Evolutionary conservation across 2,113 vertebrate species (phyloP).

Genomic region (Gopherus evgoodei): DNA sequence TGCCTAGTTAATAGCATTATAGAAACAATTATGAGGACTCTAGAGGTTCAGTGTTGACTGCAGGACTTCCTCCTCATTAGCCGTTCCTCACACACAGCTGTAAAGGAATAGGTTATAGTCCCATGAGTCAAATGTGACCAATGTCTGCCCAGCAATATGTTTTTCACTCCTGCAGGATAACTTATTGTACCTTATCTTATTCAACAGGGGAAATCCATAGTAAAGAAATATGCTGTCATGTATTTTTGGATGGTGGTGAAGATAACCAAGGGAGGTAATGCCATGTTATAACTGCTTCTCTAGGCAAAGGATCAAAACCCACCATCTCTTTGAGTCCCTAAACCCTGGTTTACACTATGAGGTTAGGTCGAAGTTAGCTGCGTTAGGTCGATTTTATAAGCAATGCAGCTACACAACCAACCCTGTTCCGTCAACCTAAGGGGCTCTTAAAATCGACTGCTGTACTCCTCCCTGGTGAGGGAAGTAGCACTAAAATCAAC

Average conservation of each 20-base stretch:
- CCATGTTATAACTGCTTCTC: not conserved
- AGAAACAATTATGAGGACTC: not conserved
- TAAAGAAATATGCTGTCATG: not conserved
- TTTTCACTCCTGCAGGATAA: not conserved
- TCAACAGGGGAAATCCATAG: not conserved
- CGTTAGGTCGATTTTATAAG: too few species aligned
- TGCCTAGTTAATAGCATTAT: not conserved
- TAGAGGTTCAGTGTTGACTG: not conserved
- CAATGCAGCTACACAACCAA: too few species aligned
- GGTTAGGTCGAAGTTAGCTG: too few species aligned
- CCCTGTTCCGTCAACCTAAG: too few species aligned
- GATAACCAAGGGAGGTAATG: not conserved
- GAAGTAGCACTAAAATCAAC: too few species aligned
- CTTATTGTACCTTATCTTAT: conserved; percentile 9
- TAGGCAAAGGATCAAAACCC: not conserved
- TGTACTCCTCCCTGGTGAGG: too few species aligned
- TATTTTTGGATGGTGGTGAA: not conserved
- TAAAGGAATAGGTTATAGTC: conserved; percentile 3
- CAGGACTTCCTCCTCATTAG: not conserved
- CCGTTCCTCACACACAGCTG: not conserved
- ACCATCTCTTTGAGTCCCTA: not conserved
- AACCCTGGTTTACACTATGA: not conserved
- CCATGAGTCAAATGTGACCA: not conserved
- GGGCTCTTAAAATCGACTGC: too few species aligned
- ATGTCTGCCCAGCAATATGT: not conserved